Evolutionary conservation across 2,888 invertebrate genomes (phyloP), one percentile per base, ranked within the genome.

Genomic region (Rhorus exstirpatorius): DNA sequence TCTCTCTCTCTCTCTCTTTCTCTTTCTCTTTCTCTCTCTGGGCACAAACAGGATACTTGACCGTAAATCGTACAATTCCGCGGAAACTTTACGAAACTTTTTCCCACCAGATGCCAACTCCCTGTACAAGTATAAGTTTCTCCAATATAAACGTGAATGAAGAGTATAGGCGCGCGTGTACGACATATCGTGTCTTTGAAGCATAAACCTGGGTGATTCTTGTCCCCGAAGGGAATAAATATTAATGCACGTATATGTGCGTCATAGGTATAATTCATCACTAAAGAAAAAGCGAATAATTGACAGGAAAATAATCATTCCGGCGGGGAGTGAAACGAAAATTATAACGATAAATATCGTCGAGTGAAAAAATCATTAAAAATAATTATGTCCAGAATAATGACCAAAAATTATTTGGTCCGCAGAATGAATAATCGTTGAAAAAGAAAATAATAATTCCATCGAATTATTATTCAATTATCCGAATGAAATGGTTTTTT

Each of bases 1-100:
- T 31, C 31, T 31, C 31, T 31, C 31, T 31, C 31, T 31, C 49
- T 49, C 49, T 49, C 7, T 55, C n/a, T 55, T 3, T 26, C 26
- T 26, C 55, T 55, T 12, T 24, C 24, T 24, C 24, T 53, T n/a
- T 44, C n/a, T 44, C 1, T n/a, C 46, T 46, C 46, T 46, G 3
- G n/a, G 46, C 55, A 55, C n/a, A n/a, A 55, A 26, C 3, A 24
- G 21, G 53, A 26, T 68, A 68, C 53, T 68, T 53, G 68, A 68
- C 53, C 68, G 68, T 53, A 68, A 68, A 68, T 68, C 41, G 68
- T 53, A 38, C 53, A 19, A 68, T 53, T 68, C 53, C 68, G 24
- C 51, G 19, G 26, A 10, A 68, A 49, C 7, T 68, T 41, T 8
- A n/a, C 14, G 41, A 67, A 68, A 68, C 51, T 68, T 19, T 19